Evolutionary conservation across 2,113 vertebrate genomes (phyloP), one percentile per base, ranked within the genome.

Genomic region (Fukomys damarensis): DNA sequence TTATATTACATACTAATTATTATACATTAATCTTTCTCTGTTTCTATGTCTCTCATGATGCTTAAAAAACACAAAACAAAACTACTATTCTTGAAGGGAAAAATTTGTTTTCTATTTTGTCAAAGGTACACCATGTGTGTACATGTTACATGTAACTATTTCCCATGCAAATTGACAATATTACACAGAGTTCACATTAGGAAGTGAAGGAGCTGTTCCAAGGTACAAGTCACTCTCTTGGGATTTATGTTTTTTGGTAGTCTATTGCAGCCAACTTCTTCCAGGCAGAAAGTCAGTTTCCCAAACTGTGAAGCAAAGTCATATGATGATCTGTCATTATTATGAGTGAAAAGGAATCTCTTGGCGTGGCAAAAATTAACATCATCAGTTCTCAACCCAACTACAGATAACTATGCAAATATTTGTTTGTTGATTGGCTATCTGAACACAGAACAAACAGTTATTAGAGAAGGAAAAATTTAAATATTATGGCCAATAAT

Each of bases 391-490:
- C 28, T 32, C 82, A 86, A 54, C 10, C 81, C 70, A 94, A 88
- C 26, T 22, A 91, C 16, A 88, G 1, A 8, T 82, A 52, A 87
- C 24, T 76, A 54, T 79, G 17, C 28, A 41, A 76, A 95, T 58
- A 22, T 85, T 52, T 94, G 58, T 80, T 93, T 89, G 22, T 85
- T 30, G 91, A 17, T 91, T 82, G 93, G 24, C 12, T 68, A 63
- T 76, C 35, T 96, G 72, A 91, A 86, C 46, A 79, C 28, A 5
- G 30, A 70, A 43, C 24, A 81, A 72, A 82, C 4, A 58, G 65
- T 90, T 92, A 89, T 58, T n/a, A 91, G 66, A 93, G 38, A 92
- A 91, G 52, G 35, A 65, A 81, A 10, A 59, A 86, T 88, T 89
- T 30, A 72, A 88, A 94, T 41, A 68, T 92, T 83, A 93, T 92